Conservation (phyloP, 2,888 invertebrate species). For the Stramonita haemastoma region DNA sequence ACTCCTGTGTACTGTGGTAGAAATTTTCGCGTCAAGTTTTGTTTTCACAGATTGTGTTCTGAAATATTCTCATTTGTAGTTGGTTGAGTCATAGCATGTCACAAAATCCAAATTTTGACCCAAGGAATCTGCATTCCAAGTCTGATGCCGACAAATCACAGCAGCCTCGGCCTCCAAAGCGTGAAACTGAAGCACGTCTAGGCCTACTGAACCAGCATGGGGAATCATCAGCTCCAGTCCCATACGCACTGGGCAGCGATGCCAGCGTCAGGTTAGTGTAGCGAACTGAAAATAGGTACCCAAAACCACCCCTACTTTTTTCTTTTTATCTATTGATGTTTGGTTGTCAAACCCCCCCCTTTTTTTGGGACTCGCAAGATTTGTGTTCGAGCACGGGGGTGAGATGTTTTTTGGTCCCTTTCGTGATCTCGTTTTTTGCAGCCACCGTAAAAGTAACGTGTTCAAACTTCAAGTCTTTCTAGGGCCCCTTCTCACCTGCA, state of each 20-base stretch:
- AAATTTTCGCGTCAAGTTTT: slow-evolving; percentile 33
- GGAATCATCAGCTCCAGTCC: not conserved
- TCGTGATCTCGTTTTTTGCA: too few species aligned
- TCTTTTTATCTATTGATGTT: too few species aligned
- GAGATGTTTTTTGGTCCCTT: too few species aligned
- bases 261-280: not conserved
- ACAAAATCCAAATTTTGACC: not conserved
- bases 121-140: not conserved
- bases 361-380: too few species aligned
- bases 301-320: too few species aligned
- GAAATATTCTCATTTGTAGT: not conserved
- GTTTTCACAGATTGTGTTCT: slow-evolving; percentile 14
- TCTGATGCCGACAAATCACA: slow-evolving; percentile 34
- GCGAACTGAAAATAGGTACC: too few species aligned
- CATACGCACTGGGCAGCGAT: not conserved
- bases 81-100: slow-evolving; percentile 16
- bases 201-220: too few species aligned
- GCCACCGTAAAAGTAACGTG: too few species aligned
- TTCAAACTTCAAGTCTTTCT: too few species aligned
- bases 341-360: too few species aligned
- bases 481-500: too few species aligned
- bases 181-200: slow-evolving; percentile 43
- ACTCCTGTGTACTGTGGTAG: not conserved
- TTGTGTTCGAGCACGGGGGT: not conserved
- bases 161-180: slow-evolving; percentile 40